These are phyloP conservation scores for Sesia bembeciformis DNA, from an alignment of 2,888 invertebrate genomes.

Conservation along the genomic window DNA sequence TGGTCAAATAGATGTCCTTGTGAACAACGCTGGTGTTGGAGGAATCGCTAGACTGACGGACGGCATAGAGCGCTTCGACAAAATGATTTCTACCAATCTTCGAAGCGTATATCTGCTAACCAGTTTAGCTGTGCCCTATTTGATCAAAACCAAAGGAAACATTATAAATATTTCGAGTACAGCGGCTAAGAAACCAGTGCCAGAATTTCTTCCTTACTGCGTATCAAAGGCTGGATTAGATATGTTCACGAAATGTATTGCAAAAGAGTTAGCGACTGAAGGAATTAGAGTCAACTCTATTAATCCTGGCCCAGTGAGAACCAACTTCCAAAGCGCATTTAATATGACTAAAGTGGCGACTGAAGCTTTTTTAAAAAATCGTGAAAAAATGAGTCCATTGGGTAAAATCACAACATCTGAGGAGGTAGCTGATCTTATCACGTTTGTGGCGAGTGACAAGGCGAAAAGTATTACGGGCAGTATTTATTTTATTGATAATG, in stretches of 20 bases:
- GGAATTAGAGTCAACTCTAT: slow-evolving; percentile 85
- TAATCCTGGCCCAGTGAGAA: slow-evolving; percentile 87
- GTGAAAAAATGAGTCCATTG: slow-evolving; percentile 74
- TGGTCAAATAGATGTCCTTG: slow-evolving; percentile 75
- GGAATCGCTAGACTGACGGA: slow-evolving; percentile 3
- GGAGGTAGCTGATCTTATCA: slow-evolving; percentile 86
- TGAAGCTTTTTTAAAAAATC: slow-evolving; percentile 81
- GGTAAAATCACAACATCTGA: slow-evolving; percentile 80
- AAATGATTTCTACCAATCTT: slow-evolving; percentile 84
- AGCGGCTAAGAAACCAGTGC: slow-evolving; percentile 83
- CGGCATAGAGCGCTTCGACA: slow-evolving; percentile 81
- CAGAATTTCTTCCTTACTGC: slow-evolving; percentile 84
- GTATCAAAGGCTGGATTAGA: slow-evolving; percentile 90
- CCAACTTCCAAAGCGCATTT: slow-evolving; percentile 81
- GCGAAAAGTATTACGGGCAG: slow-evolving; percentile 8
- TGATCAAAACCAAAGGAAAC: slow-evolving; percentile 80
- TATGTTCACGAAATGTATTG: slow-evolving; percentile 87
- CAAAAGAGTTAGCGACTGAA: slow-evolving; percentile 81
- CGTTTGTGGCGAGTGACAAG: slow-evolving; percentile 83
- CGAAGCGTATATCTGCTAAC: slow-evolving; percentile 80
- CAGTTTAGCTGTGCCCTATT: slow-evolving; percentile 82
- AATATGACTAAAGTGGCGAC: slow-evolving; percentile 75
- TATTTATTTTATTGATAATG: slow-evolving; percentile 7
- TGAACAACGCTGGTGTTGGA: slow-evolving; percentile 78
- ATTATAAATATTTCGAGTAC: slow-evolving; percentile 92